Base-by-base conservation (phyloP, 2,888 invertebrate species). In the Drosophila vallismaia region DNA sequence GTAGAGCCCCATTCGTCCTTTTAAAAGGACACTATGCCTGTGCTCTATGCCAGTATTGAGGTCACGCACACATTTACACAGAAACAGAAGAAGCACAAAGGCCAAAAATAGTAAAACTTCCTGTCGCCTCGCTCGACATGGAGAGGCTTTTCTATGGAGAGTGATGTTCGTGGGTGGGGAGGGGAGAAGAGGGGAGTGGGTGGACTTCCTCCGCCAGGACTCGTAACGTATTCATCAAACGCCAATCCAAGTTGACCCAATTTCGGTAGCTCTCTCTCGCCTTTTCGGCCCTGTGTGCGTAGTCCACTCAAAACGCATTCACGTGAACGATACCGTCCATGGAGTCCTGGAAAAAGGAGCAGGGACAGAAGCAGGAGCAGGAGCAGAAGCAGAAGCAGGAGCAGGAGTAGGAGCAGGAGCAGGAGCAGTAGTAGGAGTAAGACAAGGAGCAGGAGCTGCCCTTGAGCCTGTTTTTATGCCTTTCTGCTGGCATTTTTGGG, bases 231-330 rank as follows among this genome's bases (percentile, higher is more conserved):
- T 64, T 71, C 59, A 69, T 70, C 72, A 71, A 70, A 50, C 56
- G 69, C 67, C 67, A 67, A 67, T 69, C 44, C 69, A 68, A 70
- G 53, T 70, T 70, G 69, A 71, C 69, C 71, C 72, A 71, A 71
- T 70, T 70, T 40, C 53, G 29, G 10, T 19, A 4, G 10, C 24
- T 45, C 53, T 26, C 38, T 19, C 12, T 14, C 19, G 8, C 19
- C 26, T 68, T 66, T 38, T 42, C 8, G 58, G 45, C 50, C 28
- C 46, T 57, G 7, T 69, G 12, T 12, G 42, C 51, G 48, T 33
- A 58, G 36, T 51, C 48, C 36, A 36, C 70, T 44, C n/a, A 19
- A 69, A 69, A 59, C 71, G 48, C 71, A 59, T 69, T 69, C 71
- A 69, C 68, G 59, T 49, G 52, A 69, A 51, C 44, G 38, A 28